Base-by-base conservation (phyloP, 2,113 vertebrate species). In the Morone saxatilis region DNA sequence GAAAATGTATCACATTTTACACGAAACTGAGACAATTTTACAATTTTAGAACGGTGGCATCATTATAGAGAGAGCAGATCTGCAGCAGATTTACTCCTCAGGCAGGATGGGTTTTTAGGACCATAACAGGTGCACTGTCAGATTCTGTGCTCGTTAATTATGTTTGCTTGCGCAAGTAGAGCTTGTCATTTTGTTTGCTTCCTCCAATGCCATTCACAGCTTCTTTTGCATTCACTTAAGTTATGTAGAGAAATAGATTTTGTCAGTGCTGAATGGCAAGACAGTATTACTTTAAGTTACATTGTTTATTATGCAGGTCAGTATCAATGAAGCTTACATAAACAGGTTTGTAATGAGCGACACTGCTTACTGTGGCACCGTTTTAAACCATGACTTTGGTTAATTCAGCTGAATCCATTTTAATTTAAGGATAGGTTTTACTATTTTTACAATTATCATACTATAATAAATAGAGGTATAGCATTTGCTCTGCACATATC, bases 91-190 rank as follows among this genome's bases (percentile, higher is more conserved):
- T 89, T 81, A 38, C 86, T 85, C 88, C 85, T 79, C 71, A 53
- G 81, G 89, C 87, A 76, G 81, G 80, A 68, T 71, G 78, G 40
- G 6, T 62, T 91, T 88, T 88, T 50, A 66, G 81, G 48, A 77
- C 25, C 41, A n/a, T 36, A 90, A 85, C 93, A 92, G 93, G 92
- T 93, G 88, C 85, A 70, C 81, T 80, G 88, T 90, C 86, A 88
- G 80, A 85, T 66, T 78, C 71, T 43, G 60, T 66, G 57, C 41
- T 60, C 59, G 80, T 83, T 90, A 91, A 91, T 92, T 89, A 90
- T 88, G 70, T 90, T 90, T 86, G 79, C 83, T 61, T 43, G 76
- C 66, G 50, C 76, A 86, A 88, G 84, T 81, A 70, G 83, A 87
- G 86, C 80, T 74, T 87, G 81, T 89, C 85, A 93, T 91, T 90